Evolutionary conservation across 2,888 invertebrate genomes (phyloP).

Genomic region (Amphipoea lucens): DNA sequence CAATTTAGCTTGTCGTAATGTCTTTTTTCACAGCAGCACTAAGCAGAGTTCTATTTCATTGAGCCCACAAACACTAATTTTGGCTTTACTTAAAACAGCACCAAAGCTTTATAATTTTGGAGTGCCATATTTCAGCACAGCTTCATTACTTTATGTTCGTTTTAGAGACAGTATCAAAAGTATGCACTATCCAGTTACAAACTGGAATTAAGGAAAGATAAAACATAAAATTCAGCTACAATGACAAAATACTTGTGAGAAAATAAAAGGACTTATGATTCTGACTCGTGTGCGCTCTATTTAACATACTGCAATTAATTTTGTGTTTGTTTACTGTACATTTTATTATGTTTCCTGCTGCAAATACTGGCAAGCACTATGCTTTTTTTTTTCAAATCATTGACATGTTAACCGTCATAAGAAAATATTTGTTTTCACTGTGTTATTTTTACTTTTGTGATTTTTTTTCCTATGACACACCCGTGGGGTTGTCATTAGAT

Average conservation of each 20-base stretch:
- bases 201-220: not conserved
- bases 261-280: not conserved
- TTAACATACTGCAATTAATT: not conserved
- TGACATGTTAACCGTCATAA: not conserved
- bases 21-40: slow-evolving; percentile 9
- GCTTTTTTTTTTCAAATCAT: not conserved
- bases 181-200: not conserved
- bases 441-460: not conserved
- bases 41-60: not conserved
- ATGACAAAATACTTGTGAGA: not conserved
- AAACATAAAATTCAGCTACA: not conserved
- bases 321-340: not conserved
- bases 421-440: not conserved
- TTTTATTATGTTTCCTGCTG: not conserved
- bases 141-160: not conserved
- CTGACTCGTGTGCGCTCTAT: not conserved
- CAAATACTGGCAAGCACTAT: not conserved
- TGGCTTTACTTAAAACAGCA: not conserved
- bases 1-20: not conserved
- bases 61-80: not conserved
- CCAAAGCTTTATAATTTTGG: not conserved
- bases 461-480: not conserved
- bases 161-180: not conserved
- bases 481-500: not conserved
- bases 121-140: slow-evolving; percentile 7